Conservation (phyloP, 2,888 invertebrate genomes). For the Lithosia quadra region DNA sequence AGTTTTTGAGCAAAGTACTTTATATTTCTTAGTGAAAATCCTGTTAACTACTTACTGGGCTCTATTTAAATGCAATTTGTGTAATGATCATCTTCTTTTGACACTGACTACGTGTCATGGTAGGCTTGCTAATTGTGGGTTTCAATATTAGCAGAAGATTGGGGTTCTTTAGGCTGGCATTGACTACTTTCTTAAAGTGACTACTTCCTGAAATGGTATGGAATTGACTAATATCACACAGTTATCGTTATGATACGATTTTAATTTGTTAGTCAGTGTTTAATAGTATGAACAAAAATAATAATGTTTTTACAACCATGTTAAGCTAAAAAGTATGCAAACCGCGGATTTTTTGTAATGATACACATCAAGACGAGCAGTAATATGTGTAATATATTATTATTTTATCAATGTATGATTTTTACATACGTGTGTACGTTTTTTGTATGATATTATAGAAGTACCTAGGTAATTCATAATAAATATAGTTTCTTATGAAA, state of each 20-base stretch:
- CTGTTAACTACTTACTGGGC: too few species aligned
- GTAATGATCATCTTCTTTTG: too few species aligned
- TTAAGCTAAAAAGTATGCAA: background rate
- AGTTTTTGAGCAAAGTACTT: too few species aligned
- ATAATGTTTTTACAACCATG: background rate
- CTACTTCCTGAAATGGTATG: background rate
- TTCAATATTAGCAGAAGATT: too few species aligned
- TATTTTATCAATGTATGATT: background rate
- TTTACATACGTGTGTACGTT: background rate
- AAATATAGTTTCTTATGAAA: slow-evolving; percentile 7
- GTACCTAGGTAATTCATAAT: background rate
- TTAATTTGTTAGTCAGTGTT: background rate
- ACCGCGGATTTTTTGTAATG: background rate
- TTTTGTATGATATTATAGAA: background rate
- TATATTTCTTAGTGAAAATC: too few species aligned
- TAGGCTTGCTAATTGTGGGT: too few species aligned
- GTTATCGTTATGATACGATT: background rate
- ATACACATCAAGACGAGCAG: background rate
- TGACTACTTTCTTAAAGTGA: too few species aligned
- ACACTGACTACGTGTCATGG: too few species aligned
- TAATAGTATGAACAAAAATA: background rate
- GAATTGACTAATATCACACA: background rate
- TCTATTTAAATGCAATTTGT: too few species aligned
- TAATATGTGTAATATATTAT: background rate
- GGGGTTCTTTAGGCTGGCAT: too few species aligned